Evolutionary conservation across 2,113 vertebrate species (phyloP).

Genomic region (Candoia aspera): DNA sequence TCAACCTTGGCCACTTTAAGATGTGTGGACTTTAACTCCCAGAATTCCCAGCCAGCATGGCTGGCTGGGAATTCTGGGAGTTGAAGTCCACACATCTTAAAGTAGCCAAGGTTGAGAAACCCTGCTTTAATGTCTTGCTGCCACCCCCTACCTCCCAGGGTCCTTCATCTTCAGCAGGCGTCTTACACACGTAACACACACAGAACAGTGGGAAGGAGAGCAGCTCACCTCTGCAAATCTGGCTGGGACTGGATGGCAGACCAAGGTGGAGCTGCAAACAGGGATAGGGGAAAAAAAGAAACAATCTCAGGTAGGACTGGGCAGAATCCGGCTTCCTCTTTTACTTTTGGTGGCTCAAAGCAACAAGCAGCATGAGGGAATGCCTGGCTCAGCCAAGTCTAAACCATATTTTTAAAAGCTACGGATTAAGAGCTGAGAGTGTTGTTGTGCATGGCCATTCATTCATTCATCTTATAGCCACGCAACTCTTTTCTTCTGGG

Average conservation of each 20-base stretch:
- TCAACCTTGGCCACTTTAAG: no score
- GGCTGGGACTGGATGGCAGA: background rate
- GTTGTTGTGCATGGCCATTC: background rate
- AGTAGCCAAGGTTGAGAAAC: no score
- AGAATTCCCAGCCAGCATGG: no score
- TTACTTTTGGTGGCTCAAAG: background rate
- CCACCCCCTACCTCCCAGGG: background rate
- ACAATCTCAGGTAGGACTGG: background rate
- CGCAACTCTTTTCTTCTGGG: background rate
- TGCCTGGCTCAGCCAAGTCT: background rate
- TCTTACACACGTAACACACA: background rate
- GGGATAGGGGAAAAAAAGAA: no score
- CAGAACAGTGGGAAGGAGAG: background rate
- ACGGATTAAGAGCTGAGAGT: background rate
- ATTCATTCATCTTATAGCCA: background rate
- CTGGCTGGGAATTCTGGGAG: no score
- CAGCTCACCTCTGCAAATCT: conserved; percentile 8
- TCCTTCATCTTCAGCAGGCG: background rate
- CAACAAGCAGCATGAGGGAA: background rate
- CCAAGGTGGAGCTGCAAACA: background rate
- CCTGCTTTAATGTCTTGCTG: background rate
- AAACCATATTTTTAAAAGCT: background rate
- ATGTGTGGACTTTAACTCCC: no score
- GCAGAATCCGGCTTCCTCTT: background rate
- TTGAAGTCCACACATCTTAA: no score